Evolutionary conservation across 2,888 invertebrate genomes (phyloP).

Genomic region (Meiosimyza platycephala): DNA sequence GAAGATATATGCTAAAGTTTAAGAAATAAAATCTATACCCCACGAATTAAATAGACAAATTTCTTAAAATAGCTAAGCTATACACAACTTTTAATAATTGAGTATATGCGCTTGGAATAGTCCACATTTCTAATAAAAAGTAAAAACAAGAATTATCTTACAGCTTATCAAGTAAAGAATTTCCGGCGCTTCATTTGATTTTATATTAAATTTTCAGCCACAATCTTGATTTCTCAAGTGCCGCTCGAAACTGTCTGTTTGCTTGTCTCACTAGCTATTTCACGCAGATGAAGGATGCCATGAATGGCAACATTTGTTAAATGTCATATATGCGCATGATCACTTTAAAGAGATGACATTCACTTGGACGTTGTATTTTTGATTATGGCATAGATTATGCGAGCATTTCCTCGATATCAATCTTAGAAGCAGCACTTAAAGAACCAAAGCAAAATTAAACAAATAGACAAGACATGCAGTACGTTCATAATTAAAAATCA

Average conservation of each 20-base stretch:
- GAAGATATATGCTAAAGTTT: too few relatives aligned
- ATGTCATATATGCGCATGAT: slow-evolving; percentile 36
- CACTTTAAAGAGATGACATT: slow-evolving; percentile 35
- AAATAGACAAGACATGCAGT: background rate
- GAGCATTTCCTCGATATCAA: slow-evolving; percentile 44
- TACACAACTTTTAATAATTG: too few relatives aligned
- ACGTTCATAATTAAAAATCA: background rate
- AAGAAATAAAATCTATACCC: too few relatives aligned
- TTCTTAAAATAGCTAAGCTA: too few relatives aligned
- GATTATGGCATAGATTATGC: slow-evolving; percentile 33
- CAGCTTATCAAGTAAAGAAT: too few relatives aligned
- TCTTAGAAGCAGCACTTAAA: slow-evolving; percentile 24
- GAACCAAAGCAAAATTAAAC: background rate
- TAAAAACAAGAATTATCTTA: too few relatives aligned
- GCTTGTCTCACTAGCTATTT: background rate
- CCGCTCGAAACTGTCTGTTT: slow-evolving; percentile 28
- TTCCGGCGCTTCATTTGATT: too few relatives aligned
- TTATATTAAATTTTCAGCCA: too few relatives aligned
- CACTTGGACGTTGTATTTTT: background rate
- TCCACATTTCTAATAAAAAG: too few relatives aligned
- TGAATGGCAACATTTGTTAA: slow-evolving; percentile 41
- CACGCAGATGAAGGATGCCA: background rate
- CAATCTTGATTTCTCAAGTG: slow-evolving; percentile 31
- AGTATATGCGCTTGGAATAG: too few relatives aligned
- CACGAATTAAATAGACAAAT: too few relatives aligned